Conservation (phyloP, 2,113 vertebrate genomes). For the Scytalopus superciliaris region DNA sequence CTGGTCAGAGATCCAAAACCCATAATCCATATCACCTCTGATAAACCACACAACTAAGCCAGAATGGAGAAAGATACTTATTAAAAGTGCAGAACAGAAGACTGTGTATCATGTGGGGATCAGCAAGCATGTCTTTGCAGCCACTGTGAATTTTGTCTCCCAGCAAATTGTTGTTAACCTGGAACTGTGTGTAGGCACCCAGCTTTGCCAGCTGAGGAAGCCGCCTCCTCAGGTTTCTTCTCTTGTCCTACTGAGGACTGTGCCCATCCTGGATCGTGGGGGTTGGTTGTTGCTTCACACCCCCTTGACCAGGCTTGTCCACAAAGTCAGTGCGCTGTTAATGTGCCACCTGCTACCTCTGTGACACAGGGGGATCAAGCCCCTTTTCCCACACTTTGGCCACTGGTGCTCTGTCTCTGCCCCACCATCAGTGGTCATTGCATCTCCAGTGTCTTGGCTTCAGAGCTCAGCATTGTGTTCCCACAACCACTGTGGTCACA, state of each 20-base stretch:
- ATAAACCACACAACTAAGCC: not conserved
- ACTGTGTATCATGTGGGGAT: not conserved
- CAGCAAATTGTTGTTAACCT: not conserved
- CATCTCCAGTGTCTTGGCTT: not conserved
- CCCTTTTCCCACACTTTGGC: not conserved
- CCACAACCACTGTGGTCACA: not conserved
- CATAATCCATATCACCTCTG: not conserved
- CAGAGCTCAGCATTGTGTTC: not conserved
- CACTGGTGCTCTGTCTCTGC: not conserved
- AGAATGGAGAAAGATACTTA: not conserved
- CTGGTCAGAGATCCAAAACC: not conserved
- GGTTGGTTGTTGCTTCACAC: not conserved
- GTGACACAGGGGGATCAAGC: not conserved
- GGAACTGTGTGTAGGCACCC: not conserved
- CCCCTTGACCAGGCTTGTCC: not conserved
- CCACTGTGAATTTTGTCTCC: not conserved
- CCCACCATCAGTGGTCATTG: not conserved
- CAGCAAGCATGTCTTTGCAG: not conserved
- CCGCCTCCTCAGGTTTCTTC: not conserved
- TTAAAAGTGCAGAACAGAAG: not conserved
- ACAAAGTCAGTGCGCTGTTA: accelerated
- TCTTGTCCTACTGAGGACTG: not conserved
- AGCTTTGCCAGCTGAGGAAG: not conserved
- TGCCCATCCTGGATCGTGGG: not conserved
- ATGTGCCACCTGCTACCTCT: not conserved